A percentile compares a stretch with the other conserved stretches of the same genome.
Conservation (phyloP, 2,113 vertebrate species). For the Sceloporus tristichus region DNA sequence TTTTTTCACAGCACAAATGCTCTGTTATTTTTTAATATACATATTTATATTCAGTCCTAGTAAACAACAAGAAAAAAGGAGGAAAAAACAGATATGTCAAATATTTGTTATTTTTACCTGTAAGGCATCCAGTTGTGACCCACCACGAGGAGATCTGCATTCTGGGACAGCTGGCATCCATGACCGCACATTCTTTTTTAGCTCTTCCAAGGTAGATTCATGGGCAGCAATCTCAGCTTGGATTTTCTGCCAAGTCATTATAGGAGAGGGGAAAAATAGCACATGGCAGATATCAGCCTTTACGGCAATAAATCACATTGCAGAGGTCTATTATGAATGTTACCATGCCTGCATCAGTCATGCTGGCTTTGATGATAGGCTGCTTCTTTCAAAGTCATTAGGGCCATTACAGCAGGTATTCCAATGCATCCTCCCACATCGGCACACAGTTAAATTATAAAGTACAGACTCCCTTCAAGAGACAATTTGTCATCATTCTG, state of each 20-base stretch:
- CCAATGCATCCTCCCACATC: neutral
- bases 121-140: conserved; percentile 88
- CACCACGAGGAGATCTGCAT: conserved; percentile 83
- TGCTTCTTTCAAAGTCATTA: conserved; percentile 9
- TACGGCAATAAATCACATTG: conserved; percentile 30
- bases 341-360: neutral
- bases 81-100: neutral
- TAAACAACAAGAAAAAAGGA: neutral
- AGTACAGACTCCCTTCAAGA: neutral
- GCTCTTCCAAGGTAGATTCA: conserved; percentile 89
- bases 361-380: conserved; percentile 9
- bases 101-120: conserved; percentile 82
- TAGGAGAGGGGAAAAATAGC: neutral
- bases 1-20: neutral
- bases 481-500: neutral
- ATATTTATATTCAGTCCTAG: neutral
- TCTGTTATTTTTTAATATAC: neutral
- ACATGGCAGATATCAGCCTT: conserved; percentile 17
- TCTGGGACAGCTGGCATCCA: conserved; percentile 80
- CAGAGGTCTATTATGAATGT: conserved; percentile 37
- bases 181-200: conserved; percentile 84
- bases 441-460: conserved; percentile 1
- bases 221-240: conserved; percentile 91
- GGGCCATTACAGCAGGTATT: neutral
- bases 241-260: conserved; percentile 82